Base-by-base conservation (phyloP, 2,113 vertebrate genomes). In the Emydocephalus ijimae region DNA sequence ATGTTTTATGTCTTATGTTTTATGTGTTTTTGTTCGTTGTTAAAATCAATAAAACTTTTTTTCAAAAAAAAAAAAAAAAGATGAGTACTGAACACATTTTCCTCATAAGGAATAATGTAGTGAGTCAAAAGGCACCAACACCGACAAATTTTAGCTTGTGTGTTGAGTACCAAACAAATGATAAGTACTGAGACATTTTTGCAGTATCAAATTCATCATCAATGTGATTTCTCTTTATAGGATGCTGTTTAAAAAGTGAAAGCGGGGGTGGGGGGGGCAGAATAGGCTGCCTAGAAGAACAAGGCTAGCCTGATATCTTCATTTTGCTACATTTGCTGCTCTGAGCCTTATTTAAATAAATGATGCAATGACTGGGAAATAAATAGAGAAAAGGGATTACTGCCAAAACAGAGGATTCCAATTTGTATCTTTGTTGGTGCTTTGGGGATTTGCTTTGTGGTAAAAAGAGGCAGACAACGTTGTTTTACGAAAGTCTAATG, bases 291-390 rank as follows among this genome's bases (percentile, higher is more conserved):
- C 69, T 55, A 56, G n/a, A 69, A 86, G 90, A 89, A 20, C 89
- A 91, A 56, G 89, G 91, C 89, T 50, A 26, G 89, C 57, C 34
- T 93, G 29, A 15, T 74, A 89, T 24, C 87, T n/a, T 93, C 88
- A 3, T 92, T 89, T 88, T 90, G 24, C 43, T 87, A 57, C 50
- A 14, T 64, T 93, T 57, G 89, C 87, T 94, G 89, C 74, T 87
- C 81, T 89, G 81, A 90, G 85, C 5, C 86, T 95, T 90, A 93
- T 93, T 96, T 92, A 95, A 96, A 96, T 92, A 93, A 92, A 95
- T 94, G 89, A 93, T 95, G 39, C 89, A 90, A 94, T 96, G 96
- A 94, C 81, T 5, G 5, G 9, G 20, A 96, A 96, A 95, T 96
- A 95, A 95, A 64, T 94, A 55, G 69, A 93, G 88, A 91, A 91